A percentile compares a stretch with the other conserved stretches of the same genome.
phyloP scores from a whole-genome alignment of 2,113 vertebrate species.

The Alligator mississippiensis region DNA sequence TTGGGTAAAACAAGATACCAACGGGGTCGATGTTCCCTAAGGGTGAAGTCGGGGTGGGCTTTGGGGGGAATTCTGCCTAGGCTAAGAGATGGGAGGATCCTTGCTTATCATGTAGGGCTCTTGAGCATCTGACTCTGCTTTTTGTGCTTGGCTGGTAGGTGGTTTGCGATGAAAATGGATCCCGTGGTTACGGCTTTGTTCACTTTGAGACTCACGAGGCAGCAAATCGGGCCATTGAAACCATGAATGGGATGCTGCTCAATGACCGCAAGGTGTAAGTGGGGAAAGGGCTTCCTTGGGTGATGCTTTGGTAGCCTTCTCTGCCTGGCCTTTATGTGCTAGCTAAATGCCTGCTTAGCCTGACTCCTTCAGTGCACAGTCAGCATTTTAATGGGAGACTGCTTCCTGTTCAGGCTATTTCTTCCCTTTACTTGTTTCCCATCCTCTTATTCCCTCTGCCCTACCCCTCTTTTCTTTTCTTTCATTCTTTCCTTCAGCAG shows the following conservation, averaged over 20 bases:
- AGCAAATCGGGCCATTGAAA: constrained; percentile 90
- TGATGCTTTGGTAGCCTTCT: neutral
- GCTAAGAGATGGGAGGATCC: accelerated
- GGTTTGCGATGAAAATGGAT: constrained; percentile 94
- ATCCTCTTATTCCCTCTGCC: neutral
- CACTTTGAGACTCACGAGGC: constrained; percentile 97
- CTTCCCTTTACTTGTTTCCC: neutral
- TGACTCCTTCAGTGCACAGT: neutral
- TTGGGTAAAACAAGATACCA: neutral
- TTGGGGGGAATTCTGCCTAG: accelerated
- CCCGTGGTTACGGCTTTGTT: constrained; percentile 96
- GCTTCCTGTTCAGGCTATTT: neutral
- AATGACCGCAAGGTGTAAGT: constrained; percentile 97
- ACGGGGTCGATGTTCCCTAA: neutral
- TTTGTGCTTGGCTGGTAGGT: constrained; percentile 79
- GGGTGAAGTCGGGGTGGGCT: neutral
- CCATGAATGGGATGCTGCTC: constrained; percentile 98
- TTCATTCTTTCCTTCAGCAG: neutral
- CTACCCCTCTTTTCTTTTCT: neutral
- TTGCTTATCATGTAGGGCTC: neutral
- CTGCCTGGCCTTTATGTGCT: too few species aligned
- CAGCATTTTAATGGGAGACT: neutral
- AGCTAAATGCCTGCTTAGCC: neutral
- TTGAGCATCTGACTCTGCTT: accelerated
- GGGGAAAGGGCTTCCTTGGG: neutral